These are phyloP conservation scores for Tachycineta bicolor DNA, from an alignment of 2,113 vertebrate species.

Conservation along the genomic window DNA sequence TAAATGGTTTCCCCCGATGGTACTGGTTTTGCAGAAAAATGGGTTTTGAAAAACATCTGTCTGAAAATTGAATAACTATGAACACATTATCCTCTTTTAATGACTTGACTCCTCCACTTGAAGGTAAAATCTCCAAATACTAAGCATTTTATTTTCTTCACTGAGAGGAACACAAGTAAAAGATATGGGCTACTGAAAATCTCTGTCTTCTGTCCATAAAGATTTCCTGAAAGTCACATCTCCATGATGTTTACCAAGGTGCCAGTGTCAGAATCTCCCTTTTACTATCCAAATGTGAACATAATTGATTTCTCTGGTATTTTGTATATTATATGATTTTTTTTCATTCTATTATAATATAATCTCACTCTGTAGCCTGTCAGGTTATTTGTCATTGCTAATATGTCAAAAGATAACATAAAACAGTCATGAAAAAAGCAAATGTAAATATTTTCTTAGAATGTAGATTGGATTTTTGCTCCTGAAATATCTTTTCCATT, in stretches of 20 bases:
- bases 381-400: not conserved
- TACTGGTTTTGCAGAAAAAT: not conserved
- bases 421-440: not conserved
- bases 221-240: not conserved
- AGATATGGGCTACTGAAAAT: not conserved
- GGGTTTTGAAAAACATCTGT: not conserved
- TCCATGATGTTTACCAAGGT: not conserved
- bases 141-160: not conserved
- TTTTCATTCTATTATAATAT: not conserved
- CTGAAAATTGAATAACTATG: not conserved
- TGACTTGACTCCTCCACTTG: not conserved
- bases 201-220: not conserved
- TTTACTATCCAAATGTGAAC: not conserved
- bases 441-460: not conserved
- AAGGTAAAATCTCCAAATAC: not conserved
- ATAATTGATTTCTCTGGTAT: not conserved
- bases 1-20: not conserved
- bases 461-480: not conserved
- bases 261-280: not conserved
- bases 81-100: not conserved
- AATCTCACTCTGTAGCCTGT: not conserved
- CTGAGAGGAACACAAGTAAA: not conserved
- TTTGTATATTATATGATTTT: not conserved
- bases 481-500: not conserved
- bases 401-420: not conserved